Evolutionary conservation across 2,113 vertebrate species (phyloP).

Genomic region (Cryptotis parvus): DNA sequence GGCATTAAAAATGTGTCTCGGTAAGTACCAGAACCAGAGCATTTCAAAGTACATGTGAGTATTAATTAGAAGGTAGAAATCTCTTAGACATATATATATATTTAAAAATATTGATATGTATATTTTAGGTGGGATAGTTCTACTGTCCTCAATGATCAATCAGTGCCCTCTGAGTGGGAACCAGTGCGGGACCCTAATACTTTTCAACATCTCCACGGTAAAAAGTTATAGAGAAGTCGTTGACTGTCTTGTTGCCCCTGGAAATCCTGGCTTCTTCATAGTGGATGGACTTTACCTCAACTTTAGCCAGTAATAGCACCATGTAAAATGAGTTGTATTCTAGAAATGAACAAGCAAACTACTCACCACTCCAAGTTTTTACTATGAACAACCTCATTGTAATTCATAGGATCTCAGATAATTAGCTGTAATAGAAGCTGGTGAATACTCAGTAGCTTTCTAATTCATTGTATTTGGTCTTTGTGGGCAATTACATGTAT

Average conservation of each 20-base stretch:
- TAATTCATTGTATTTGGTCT: conserved; percentile 75
- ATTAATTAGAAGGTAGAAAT: background rate
- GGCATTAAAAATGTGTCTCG: background rate
- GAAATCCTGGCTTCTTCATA: background rate
- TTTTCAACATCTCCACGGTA: background rate
- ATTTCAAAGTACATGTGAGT: background rate
- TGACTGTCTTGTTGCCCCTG: background rate
- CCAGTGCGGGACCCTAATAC: background rate
- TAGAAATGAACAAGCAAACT: conserved; percentile 49
- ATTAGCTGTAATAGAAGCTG: conserved; percentile 70
- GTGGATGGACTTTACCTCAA: background rate
- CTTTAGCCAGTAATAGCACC: background rate
- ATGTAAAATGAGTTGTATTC: conserved; percentile 29
- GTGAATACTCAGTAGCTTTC: conserved; percentile 60
- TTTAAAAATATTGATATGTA: background rate
- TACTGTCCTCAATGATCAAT: background rate
- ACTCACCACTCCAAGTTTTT: conserved; percentile 20
- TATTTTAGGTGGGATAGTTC: background rate
- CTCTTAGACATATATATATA: background rate
- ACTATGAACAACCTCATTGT: conserved; percentile 54
- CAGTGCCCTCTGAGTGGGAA: background rate
- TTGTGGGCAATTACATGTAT: conserved; percentile 64
- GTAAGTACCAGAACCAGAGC: background rate
- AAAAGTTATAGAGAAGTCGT: background rate
- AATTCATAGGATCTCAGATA: conserved; percentile 69